These are phyloP conservation scores for Cryptus viduatorius DNA, from an alignment of 2,888 invertebrate species.

Conservation along the genomic window DNA sequence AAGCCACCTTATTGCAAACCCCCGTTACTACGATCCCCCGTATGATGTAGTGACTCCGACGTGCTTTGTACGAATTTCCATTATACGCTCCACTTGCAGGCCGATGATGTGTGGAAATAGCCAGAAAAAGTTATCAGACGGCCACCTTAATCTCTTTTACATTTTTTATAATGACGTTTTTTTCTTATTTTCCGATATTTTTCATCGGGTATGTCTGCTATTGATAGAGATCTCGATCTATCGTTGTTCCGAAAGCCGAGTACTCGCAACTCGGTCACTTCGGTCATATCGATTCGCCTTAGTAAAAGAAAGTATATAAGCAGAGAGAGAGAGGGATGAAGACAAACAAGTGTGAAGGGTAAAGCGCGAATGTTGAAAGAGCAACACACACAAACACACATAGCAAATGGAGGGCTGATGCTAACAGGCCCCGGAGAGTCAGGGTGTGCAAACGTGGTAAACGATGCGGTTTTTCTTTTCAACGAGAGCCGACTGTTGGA, in stretches of 20 bases:
- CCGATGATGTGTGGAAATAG: background rate
- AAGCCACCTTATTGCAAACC: conserved; percentile 52
- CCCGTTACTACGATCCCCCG: conserved; percentile 24
- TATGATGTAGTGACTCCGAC: conserved; percentile 40
- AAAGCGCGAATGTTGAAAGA: conserved; percentile 50
- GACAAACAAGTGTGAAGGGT: conserved; percentile 51
- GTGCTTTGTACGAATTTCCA: background rate
- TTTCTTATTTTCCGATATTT: background rate
- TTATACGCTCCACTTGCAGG: background rate
- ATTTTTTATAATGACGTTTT: background rate
- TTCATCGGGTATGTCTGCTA: background rate
- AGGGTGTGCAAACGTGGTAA: conserved; percentile 78
- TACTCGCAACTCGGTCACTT: background rate
- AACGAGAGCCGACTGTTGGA: conserved; percentile 70
- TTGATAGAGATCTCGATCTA: background rate
- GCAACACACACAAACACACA: conserved; percentile 48
- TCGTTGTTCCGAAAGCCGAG: background rate
- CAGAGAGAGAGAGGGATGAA: conserved; percentile 1
- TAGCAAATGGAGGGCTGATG: conserved; percentile 37
- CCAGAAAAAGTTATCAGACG: conserved; percentile 10
- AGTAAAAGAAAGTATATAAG: background rate
- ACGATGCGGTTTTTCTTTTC: conserved; percentile 83
- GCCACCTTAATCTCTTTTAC: background rate
- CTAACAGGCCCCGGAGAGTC: conserved; percentile 53
- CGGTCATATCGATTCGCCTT: background rate